Conservation (phyloP, 53 echinoderm and acorn worm species). For the Glandiceps talaboti region DNA sequence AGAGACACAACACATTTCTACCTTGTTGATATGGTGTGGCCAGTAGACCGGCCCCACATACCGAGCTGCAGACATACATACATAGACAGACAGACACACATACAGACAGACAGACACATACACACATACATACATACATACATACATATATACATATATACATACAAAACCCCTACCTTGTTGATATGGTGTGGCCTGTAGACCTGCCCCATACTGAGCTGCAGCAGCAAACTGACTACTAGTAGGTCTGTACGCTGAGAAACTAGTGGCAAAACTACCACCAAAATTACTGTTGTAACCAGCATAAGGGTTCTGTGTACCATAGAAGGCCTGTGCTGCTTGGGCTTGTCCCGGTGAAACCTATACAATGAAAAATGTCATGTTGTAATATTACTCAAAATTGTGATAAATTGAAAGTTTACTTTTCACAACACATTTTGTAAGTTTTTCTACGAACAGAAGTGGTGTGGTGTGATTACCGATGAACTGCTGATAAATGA, state of each 20-base stretch:
- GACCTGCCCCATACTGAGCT: background rate
- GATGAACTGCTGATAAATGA: too few species aligned
- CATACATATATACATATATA: too few species aligned
- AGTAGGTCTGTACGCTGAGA: conserved; percentile 59
- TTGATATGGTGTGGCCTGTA: background rate
- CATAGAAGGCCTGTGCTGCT: background rate
- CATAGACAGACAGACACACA: background rate
- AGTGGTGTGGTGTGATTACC: too few species aligned
- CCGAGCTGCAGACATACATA: too few species aligned
- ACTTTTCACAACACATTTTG: too few species aligned
- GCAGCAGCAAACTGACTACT: conserved; percentile 30
- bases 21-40: too few species aligned
- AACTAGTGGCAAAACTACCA: conserved; percentile 79
- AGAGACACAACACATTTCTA: too few species aligned
- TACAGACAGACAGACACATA: background rate
- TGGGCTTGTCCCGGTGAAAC: background rate
- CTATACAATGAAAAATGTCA: too few species aligned
- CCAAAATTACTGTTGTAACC: conserved; percentile 64
- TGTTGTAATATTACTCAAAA: too few species aligned
- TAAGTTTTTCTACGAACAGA: too few species aligned
- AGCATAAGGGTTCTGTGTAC: conserved; percentile 11
- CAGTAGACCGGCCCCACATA: too few species aligned
- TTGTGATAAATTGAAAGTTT: too few species aligned
- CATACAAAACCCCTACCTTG: background rate
- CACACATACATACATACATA: background rate